A percentile compares a stretch with the other conserved stretches of the same genome.
phyloP scores from a whole-genome alignment of 2,888 invertebrate genomes.

The Lithophane leautieri region DNA sequence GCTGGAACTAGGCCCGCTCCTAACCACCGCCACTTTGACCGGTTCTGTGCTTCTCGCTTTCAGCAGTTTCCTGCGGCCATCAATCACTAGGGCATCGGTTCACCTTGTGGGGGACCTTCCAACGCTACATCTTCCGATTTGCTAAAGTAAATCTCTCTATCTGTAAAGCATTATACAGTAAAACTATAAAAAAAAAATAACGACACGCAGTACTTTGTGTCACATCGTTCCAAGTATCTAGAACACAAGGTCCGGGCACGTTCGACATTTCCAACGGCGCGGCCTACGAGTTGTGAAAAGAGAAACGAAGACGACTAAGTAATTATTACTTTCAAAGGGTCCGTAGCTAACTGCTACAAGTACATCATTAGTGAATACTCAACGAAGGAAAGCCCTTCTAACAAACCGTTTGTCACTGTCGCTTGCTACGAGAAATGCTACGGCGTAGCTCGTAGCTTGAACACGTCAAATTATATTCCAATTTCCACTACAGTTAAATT shows the following conservation, averaged over 20 bases:
- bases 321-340: constrained; percentile 56
- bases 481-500: constrained; percentile 42
- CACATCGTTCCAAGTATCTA: constrained; percentile 12
- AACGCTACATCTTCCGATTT: no score
- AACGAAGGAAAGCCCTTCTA: constrained; percentile 32
- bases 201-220: neutral
- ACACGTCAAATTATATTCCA: constrained; percentile 52
- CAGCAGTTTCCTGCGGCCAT: no score
- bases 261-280: constrained; percentile 45
- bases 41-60: no score
- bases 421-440: constrained; percentile 48
- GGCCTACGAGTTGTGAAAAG: constrained; percentile 45
- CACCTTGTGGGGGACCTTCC: no score
- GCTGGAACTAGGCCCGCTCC: no score
- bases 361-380: constrained; percentile 61
- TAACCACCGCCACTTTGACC: no score
- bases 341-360: constrained; percentile 48
- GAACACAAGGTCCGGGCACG: constrained; percentile 41
- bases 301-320: constrained; percentile 50
- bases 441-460: constrained; percentile 52
- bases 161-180: no score
- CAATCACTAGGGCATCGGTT: no score
- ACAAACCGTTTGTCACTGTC: constrained; percentile 58
- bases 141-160: no score
- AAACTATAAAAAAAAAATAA: no score